phyloP scores from a whole-genome alignment of 1,140 invertebrate genomes.

The Dryas iulia region DNA sequence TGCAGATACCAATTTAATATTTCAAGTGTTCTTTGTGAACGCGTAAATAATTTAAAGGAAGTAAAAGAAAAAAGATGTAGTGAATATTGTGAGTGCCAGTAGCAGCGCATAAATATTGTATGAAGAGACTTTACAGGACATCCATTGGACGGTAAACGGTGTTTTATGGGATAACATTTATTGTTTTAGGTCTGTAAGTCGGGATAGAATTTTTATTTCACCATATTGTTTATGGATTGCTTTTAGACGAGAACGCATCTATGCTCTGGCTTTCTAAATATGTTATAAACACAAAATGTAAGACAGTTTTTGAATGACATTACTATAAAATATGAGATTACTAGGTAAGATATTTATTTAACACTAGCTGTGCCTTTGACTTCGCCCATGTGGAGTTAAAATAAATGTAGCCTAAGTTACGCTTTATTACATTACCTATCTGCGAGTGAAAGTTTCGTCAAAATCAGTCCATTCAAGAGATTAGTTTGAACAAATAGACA shows the following conservation, averaged over 20 bases:
- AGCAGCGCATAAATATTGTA: slow-evolving; percentile 65
- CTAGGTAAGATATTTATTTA: too few relatives aligned
- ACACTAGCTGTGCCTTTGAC: too few relatives aligned
- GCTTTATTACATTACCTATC: too few relatives aligned
- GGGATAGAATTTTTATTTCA: slow-evolving; percentile 52
- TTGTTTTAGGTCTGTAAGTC: slow-evolving; percentile 63
- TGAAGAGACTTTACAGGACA: slow-evolving; percentile 57
- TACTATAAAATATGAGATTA: not conserved
- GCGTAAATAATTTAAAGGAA: slow-evolving; percentile 56
- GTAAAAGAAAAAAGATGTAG: slow-evolving; percentile 46
- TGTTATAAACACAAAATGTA: not conserved
- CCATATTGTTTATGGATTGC: slow-evolving; percentile 51
- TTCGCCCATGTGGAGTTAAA: too few relatives aligned
- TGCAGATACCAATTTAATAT: slow-evolving; percentile 34
- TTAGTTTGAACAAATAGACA: too few relatives aligned
- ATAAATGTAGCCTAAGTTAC: too few relatives aligned
- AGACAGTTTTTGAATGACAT: too few relatives aligned
- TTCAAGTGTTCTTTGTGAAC: slow-evolving; percentile 40
- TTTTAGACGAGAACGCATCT: not conserved
- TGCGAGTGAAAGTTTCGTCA: too few relatives aligned
- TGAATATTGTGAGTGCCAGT: slow-evolving; percentile 33
- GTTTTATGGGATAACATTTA: slow-evolving; percentile 71
- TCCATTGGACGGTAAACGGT: slow-evolving; percentile 62
- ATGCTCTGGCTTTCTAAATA: not conserved
- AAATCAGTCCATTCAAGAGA: too few relatives aligned